phyloP scores from a whole-genome alignment of 2,797 vertebrate genomes.

The Knipowitschia caucasica region DNA sequence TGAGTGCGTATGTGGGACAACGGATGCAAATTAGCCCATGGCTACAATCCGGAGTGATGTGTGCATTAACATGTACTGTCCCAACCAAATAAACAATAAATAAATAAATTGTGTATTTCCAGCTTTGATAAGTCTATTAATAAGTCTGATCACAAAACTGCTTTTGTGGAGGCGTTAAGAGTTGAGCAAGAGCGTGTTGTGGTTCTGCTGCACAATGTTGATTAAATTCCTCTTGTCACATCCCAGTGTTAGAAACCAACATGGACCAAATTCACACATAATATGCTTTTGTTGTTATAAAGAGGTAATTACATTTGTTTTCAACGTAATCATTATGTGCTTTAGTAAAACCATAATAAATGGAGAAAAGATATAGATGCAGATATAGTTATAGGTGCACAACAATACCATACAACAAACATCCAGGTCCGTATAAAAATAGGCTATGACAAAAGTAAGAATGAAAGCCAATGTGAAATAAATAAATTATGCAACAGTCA shows the following conservation, averaged over 20 bases:
- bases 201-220: slow-evolving; percentile 2
- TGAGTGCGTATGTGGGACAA: too few species aligned
- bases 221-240: slow-evolving; percentile 10
- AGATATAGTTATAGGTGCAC: too few species aligned
- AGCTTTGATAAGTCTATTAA: slow-evolving; percentile 14
- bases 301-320: not conserved
- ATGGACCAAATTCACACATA: not conserved
- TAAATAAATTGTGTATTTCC: slow-evolving; percentile 11
- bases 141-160: not conserved
- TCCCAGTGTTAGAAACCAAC: slow-evolving; percentile 5
- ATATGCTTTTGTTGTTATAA: not conserved
- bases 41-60: too few species aligned
- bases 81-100: too few species aligned
- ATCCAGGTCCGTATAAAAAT: too few species aligned
- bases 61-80: too few species aligned
- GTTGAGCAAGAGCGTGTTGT: not conserved
- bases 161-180: not conserved
- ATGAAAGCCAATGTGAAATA: slow-evolving; percentile 9
- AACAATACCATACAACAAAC: too few species aligned
- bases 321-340: not conserved
- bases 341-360: not conserved
- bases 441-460: not conserved
- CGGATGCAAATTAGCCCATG: too few species aligned
- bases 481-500: slow-evolving; percentile 13
- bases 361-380: not conserved